Evolutionary conservation across 1,140 invertebrate species (phyloP).

Genomic region (Calosoma granatense): DNA sequence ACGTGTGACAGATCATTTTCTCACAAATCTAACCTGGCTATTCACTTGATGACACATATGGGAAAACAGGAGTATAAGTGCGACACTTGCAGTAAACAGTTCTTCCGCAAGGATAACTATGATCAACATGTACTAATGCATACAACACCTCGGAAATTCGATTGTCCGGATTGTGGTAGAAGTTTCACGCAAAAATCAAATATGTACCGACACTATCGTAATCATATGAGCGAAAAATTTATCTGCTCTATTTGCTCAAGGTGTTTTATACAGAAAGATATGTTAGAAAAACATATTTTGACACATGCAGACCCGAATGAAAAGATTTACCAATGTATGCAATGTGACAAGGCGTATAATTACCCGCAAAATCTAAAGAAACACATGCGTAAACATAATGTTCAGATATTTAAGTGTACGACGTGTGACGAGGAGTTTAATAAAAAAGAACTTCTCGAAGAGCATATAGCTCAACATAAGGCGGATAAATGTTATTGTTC

Average conservation of each 20-base stretch:
- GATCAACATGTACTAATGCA: background rate
- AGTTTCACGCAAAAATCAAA: background rate
- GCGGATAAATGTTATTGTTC: conserved; percentile 1
- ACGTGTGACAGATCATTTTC: background rate
- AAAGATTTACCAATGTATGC: no score
- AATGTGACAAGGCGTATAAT: background rate
- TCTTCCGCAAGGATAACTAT: background rate
- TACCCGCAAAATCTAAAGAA: no score
- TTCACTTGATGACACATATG: background rate
- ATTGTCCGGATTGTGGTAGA: background rate
- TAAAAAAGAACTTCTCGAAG: no score
- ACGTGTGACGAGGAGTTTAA: no score
- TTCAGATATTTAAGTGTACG: no score
- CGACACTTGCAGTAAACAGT: background rate
- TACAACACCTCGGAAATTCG: background rate
- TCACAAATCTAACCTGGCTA: background rate
- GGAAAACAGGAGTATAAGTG: background rate
- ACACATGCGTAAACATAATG: no score
- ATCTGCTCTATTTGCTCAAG: background rate
- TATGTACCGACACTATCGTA: background rate
- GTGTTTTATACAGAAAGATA: background rate
- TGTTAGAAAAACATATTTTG: background rate
- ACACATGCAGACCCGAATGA: background rate
- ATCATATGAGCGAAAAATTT: background rate
- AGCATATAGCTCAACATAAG: no score